Evolutionary conservation across 2,113 vertebrate genomes (phyloP).

Genomic region (Thymallus thymallus): DNA sequence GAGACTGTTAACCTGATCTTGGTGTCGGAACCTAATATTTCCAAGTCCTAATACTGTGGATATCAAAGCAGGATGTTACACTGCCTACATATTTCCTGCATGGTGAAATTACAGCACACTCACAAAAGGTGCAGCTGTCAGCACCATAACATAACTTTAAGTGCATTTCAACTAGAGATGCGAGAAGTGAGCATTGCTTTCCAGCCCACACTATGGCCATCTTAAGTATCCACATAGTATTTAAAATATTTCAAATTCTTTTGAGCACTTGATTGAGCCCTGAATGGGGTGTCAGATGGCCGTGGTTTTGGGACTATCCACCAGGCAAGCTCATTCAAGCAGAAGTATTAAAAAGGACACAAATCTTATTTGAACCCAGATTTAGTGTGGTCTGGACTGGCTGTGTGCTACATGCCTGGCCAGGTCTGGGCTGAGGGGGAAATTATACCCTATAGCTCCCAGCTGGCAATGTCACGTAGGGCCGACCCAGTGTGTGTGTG

Average conservation of each 20-base stretch:
- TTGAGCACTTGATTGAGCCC: too few relatives aligned
- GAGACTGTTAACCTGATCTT: constrained; percentile 2
- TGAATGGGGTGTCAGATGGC: too few relatives aligned
- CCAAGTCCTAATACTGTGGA: not conserved
- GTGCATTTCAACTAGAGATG: constrained; percentile 1
- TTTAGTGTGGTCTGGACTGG: constrained; percentile 11
- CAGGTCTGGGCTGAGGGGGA: constrained; percentile 31
- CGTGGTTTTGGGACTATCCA: too few relatives aligned
- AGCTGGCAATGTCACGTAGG: constrained; percentile 43
- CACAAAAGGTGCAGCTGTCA: not conserved
- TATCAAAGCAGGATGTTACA: not conserved
- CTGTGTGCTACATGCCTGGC: constrained; percentile 20
- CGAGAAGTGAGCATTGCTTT: not conserved
- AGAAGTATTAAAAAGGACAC: too few relatives aligned
- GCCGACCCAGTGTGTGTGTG: constrained; percentile 28
- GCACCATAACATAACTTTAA: not conserved
- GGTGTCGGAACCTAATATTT: not conserved
- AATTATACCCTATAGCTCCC: constrained; percentile 41
- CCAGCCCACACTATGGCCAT: constrained; percentile 21
- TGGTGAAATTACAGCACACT: not conserved
- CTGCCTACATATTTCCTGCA: not conserved
- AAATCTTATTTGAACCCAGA: not conserved
- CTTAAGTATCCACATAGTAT: constrained; percentile 19
- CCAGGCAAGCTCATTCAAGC: too few relatives aligned
- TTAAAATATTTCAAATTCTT: too few relatives aligned